Evolutionary conservation across 2,888 invertebrate genomes (phyloP), one percentile per base, ranked within the genome.

Genomic region (Drosophila affinis): DNA sequence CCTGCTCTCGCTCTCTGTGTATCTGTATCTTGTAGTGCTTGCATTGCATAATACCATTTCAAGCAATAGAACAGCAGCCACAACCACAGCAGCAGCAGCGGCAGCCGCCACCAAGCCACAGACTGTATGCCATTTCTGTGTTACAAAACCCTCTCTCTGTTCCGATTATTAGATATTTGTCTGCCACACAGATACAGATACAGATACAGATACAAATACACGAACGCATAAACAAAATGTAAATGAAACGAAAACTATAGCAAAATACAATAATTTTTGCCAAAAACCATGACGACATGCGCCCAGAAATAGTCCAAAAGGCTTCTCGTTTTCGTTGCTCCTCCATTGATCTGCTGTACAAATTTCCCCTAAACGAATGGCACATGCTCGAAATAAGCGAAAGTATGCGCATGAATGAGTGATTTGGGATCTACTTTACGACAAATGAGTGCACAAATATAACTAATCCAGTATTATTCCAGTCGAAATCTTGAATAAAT

Each of bases 1-100:
- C 46, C 21, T 73, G 24, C 46, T 55, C 45, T 62, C 39, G 39
- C 14, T 55, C 59, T 69, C 65, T 57, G 49, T 65, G 54, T 64
- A 51, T 64, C 39, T 75, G 29, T 29, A 29, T 59, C 75, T 63
- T 71, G 55, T 68, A 55, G 62, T 85, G 76, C 77, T 72, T 82
- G 83, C 75, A 75, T 82, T 82, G 82, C 82, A 82, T 82, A 82
- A 82, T 82, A 82, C 83, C 80, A 88, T 88, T 86, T 82, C 72
- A 61, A 84, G 78, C 78, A 62, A 85, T 72, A 81, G 70, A 70
- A 76, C 47, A 71, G 61, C 68, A 74, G 67, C 47, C 49, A 24
- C 24, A 24, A 24, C 24, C 24, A 24, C 24, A 24, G 24, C 24
- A 24, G 32, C 24, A 34, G 39, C 45, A 21, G 44, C 17, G 9